Conservation (phyloP, 2,113 vertebrate genomes). For the Otolemur garnettii region DNA sequence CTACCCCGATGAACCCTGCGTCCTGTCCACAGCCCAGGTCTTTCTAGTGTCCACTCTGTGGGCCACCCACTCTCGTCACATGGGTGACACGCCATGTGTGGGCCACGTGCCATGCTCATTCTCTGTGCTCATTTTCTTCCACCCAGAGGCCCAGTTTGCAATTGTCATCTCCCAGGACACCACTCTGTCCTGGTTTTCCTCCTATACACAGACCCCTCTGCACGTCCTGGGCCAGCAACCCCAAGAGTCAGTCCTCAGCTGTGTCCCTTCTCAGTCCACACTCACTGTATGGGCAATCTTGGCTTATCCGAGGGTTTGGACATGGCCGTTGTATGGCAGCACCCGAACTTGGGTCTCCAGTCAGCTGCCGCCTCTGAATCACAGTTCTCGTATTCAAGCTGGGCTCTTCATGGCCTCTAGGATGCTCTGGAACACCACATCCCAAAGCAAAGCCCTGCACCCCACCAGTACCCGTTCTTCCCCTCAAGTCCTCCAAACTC, state of each 20-base stretch:
- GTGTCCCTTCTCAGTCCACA: accelerated
- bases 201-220: too few relatives aligned
- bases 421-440: neutral
- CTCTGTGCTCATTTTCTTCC: neutral
- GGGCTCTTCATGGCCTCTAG: accelerated
- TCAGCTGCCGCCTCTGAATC: neutral
- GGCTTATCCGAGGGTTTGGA: accelerated
- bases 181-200: neutral
- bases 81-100: accelerated
- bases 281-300: accelerated
- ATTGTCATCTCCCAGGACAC: neutral
- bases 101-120: neutral
- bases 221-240: neutral
- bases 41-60: neutral
- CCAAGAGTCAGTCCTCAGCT: neutral
- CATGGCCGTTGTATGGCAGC: accelerated
- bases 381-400: neutral
- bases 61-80: neutral
- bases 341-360: too few relatives aligned
- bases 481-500: neutral
- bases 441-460: accelerated
- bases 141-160: neutral
- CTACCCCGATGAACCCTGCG: accelerated
- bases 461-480: accelerated
- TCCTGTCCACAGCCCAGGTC: too few relatives aligned